Base-by-base conservation (phyloP, 1,140 invertebrate genomes). In the Tetragnatha versicolor region DNA sequence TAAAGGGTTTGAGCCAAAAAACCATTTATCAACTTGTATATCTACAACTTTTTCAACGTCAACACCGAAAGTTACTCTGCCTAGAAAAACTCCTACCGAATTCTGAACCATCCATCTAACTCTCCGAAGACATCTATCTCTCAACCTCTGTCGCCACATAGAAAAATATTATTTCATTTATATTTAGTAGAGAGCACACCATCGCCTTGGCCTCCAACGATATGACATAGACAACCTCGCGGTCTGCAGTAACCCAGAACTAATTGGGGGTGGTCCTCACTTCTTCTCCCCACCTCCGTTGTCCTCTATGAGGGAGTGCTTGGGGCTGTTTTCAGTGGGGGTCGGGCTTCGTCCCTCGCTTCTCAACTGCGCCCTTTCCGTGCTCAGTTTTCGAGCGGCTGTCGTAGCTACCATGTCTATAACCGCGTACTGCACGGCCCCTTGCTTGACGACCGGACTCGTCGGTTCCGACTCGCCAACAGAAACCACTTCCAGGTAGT, bases 311-410 rank as follows among this genome's bases (percentile, higher is more conserved):
- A 17, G 58, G 17, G 53, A n/a, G 31, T 79, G 65, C 53, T 79
- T 79, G 20, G 76, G 76, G 45, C 76, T 79, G 17, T 37, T 66
- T n/a, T 79, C 63, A 2, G 76, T 69, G 22, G 76, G 76, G 2
- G 76, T 79, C 12, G 76, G 76, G 20, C 76, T 79, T 39, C 53
- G 37, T 1, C 63, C 78, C 20, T 80, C 70, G 20, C 69, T 63
- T 49, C 79, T 17, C 25, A 68, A 6, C 14, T 77, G 72, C 1
- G 79, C 79, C 33, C 79, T 51, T 63, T 80, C 79, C 0, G 39
- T 63, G 31, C 79, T 66, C 3, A 80, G 73, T 77, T 80, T 80
- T 37, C 72, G 68, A 17, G 79, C 79, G 3, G 79, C 79, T 20
- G 53, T 42, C 14, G 79, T 80, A 4, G 79, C 79, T 6, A 80